These are phyloP conservation scores for Austrolebias charrua DNA, from an alignment of 2,797 vertebrate genomes.

Conservation along the genomic window DNA sequence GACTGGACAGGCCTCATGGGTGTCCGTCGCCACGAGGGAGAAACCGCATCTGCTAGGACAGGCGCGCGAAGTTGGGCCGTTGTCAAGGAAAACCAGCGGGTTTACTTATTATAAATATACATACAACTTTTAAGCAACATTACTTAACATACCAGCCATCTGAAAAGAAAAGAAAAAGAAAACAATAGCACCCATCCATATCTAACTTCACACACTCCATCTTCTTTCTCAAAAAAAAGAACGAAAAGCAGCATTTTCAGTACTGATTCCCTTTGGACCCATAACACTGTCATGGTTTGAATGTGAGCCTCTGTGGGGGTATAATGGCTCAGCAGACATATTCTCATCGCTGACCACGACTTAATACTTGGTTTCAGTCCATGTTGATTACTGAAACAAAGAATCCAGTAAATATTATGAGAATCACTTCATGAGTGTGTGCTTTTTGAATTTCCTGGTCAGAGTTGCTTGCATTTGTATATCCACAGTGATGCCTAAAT, in stretches of 20 bases:
- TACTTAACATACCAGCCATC: constrained; percentile 77
- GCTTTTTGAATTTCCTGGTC: constrained; percentile 64
- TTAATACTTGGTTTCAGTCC: constrained; percentile 57
- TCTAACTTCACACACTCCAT: constrained; percentile 56
- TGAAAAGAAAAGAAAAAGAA: constrained; percentile 80
- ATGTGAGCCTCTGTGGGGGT: constrained; percentile 60
- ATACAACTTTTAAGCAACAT: constrained; percentile 81
- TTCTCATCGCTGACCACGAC: constrained; percentile 63
- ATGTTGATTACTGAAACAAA: constrained; percentile 55
- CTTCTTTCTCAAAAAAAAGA: constrained; percentile 57
- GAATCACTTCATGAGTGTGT: constrained; percentile 61
- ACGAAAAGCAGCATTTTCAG: constrained; percentile 74
- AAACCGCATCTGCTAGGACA: too few species aligned
- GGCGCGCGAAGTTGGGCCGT: too few species aligned
- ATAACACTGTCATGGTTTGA: constrained; percentile 80
- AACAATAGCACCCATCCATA: constrained; percentile 73
- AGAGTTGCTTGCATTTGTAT: constrained; percentile 68
- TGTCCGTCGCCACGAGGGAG: too few species aligned
- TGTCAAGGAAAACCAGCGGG: too few species aligned
- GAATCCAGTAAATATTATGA: constrained; percentile 45
- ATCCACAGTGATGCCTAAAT: constrained; percentile 84
- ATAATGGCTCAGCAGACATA: constrained; percentile 58
- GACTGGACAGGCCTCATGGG: too few species aligned
- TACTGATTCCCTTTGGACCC: constrained; percentile 79
- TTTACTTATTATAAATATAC: constrained; percentile 90